Evolutionary conservation across 2,888 invertebrate species (phyloP), one percentile per base, ranked within the genome.

Genomic region (Criorhina ranunculi): DNA sequence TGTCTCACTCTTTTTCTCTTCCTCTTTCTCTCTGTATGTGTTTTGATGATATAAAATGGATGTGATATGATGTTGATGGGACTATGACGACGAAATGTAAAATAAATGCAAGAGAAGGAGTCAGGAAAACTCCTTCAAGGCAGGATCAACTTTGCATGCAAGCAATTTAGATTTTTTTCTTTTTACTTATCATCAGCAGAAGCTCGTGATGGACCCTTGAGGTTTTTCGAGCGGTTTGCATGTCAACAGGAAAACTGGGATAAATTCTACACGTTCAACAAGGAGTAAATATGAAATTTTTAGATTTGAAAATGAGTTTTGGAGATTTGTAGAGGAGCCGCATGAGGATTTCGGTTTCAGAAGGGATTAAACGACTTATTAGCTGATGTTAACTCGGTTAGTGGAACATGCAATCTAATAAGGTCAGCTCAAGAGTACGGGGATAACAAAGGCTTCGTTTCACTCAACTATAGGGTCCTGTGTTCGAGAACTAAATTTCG

Each of bases 11-110:
- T 4, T 15, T 2, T 29, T 8, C 2, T 67, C 5, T 2, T 29
- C 3, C 2, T 67, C 5, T 29, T 8, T 60, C 5, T 46, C n/a
- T 53, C 11, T 42, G 5, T 9, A 5, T 40, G 0, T 1, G 5
- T 8, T 40, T 29, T 17, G 24, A 44, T 37, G 31, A 55, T 44
- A 69, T 35, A n/a, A 44, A 53, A 62, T 59, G 59, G n/a, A 75
- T 64, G 62, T 76, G 66, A 66, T 66, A 66, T 76, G 76, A 76
- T 59, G 66, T 59, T 60, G 35, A 64, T 64, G 73, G 35, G 75
- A 33, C 49, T 37, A 57, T 66, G 49, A 49, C 35, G 75, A 57
- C 31, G 49, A 76, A 40, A 75, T 72, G 64, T 57, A 57, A 66
- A 49, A 49, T 24, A 49, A 55, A 55, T 55, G 40, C 37, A 49